phyloP scores from a whole-genome alignment of 2,113 vertebrate species.

The Myotis davidii region DNA sequence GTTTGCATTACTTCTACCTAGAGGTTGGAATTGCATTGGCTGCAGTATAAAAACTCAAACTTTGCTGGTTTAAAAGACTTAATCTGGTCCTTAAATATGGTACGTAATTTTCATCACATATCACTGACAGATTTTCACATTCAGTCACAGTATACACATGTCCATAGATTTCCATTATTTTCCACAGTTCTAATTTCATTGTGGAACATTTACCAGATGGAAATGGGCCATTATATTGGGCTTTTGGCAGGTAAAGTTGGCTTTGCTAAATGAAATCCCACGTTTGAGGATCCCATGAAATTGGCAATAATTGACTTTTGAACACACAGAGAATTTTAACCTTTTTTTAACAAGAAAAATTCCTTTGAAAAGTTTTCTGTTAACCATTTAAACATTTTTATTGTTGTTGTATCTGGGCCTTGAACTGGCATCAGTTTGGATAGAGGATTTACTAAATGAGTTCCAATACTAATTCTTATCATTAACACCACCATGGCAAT shows the following conservation, averaged over 20 bases:
- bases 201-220: constrained; percentile 64
- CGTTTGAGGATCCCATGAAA: constrained; percentile 55
- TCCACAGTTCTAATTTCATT: constrained; percentile 69
- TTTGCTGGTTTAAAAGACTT: neutral
- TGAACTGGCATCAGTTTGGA: neutral
- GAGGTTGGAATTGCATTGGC: neutral
- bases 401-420: neutral
- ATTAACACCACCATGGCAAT: neutral
- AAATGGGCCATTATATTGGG: constrained; percentile 54
- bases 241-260: constrained; percentile 61
- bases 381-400: constrained; percentile 18
- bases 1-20: constrained; percentile 4
- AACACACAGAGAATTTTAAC: constrained; percentile 68
- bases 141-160: constrained; percentile 21
- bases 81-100: neutral
- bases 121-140: constrained; percentile 18
- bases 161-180: constrained; percentile 69
- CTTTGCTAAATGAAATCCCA: constrained; percentile 56
- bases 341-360: constrained; percentile 48
- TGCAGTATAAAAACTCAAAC: neutral
- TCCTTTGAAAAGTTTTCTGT: constrained; percentile 56
- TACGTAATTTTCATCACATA: constrained; percentile 30
- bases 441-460: neutral
- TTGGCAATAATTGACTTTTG: constrained; percentile 74
- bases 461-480: neutral